phyloP scores from a whole-genome alignment of 2,113 vertebrate species.

The Tetrax tetrax region DNA sequence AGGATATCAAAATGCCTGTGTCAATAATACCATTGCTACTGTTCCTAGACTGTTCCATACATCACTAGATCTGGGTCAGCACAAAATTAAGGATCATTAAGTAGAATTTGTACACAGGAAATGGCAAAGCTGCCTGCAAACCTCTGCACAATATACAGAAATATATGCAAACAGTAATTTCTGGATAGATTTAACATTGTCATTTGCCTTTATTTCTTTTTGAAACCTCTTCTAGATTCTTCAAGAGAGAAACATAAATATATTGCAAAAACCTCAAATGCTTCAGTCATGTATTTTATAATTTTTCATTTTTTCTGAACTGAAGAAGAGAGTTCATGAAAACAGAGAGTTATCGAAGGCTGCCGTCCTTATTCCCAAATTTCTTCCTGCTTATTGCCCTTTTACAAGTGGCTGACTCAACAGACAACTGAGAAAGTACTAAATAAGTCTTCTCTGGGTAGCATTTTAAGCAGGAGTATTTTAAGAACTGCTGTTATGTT shows the following conservation, averaged over 20 bases:
- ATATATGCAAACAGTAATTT: neutral
- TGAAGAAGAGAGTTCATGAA: neutral
- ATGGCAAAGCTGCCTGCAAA: neutral
- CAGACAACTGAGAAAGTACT: conserved; percentile 45
- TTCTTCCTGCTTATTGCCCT: conserved; percentile 18
- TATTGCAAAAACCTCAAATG: neutral
- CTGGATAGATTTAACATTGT: neutral
- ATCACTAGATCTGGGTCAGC: neutral
- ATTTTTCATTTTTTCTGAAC: neutral
- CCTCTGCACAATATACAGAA: neutral
- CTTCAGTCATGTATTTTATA: neutral
- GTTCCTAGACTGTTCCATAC: neutral
- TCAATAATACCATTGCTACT: neutral
- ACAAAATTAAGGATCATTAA: neutral
- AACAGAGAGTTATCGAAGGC: neutral
- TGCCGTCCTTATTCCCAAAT: neutral
- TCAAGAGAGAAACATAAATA: conserved; percentile 16
- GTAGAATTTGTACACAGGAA: neutral
- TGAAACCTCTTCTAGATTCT: neutral
- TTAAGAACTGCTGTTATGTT: conserved; percentile 44
- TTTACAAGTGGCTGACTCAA: conserved; percentile 44
- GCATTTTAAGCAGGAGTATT: conserved; percentile 44
- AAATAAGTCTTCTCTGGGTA: neutral
- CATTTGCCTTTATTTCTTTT: neutral
- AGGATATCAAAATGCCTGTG: neutral